Conservation (phyloP, 2,888 invertebrate genomes). For the Orthonychiurus folsomi region DNA sequence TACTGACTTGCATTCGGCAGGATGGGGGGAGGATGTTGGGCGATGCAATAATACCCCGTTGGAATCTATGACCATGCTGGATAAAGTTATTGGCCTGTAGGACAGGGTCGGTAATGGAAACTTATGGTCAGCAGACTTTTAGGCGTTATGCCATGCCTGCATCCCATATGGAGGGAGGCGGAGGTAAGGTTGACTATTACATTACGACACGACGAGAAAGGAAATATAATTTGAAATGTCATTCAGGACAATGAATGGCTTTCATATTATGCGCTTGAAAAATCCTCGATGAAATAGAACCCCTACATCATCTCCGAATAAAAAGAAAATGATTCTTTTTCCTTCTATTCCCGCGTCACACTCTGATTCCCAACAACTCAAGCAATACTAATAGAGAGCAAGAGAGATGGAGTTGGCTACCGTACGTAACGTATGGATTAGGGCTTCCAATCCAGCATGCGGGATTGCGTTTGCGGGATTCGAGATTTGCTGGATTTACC, state of each 20-base stretch:
- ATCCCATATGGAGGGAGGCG: not conserved
- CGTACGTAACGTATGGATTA: no score
- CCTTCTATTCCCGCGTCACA: not conserved
- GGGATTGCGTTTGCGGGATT: no score
- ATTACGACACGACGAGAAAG: constrained; percentile 10
- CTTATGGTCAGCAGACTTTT: not conserved
- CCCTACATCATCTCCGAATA: constrained; percentile 16
- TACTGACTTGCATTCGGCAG: not conserved
- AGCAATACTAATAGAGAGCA: not conserved
- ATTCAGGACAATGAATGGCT: constrained; percentile 29
- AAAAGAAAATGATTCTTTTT: constrained; percentile 9
- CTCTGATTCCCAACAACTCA: not conserved
- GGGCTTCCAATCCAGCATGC: no score
- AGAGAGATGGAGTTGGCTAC: no score
- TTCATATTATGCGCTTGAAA: constrained; percentile 31
- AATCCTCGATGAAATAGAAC: constrained; percentile 25
- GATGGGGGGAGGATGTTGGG: not conserved
- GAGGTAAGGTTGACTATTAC: not conserved
- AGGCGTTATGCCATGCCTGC: not conserved
- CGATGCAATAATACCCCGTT: not conserved
- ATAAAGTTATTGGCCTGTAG: not conserved
- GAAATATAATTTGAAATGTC: constrained; percentile 32
- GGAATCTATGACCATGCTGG: not conserved
- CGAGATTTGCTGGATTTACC: no score
- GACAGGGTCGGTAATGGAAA: not conserved